Evolutionary conservation across 2,113 vertebrate genomes (phyloP).

Genomic region (Herpailurus yagouaroundi): DNA sequence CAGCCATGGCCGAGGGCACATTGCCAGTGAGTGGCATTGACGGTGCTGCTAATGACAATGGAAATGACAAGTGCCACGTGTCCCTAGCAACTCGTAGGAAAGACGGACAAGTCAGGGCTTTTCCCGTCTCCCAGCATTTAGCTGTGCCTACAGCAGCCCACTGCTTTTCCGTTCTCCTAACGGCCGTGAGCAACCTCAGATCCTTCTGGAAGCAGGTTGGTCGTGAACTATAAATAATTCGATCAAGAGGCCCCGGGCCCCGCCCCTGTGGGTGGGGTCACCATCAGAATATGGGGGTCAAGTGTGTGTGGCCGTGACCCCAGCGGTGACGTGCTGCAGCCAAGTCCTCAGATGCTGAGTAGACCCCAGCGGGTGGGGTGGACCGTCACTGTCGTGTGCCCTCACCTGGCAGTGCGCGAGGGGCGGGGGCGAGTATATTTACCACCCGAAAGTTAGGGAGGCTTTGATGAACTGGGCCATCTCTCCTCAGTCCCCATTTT

Average conservation of each 20-base stretch:
- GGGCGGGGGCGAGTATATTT: not conserved
- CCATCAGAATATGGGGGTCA: rapidly evolving
- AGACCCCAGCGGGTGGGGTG: not conserved
- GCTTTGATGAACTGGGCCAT: conserved; percentile 84
- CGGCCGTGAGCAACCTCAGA: not conserved
- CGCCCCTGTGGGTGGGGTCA: no score
- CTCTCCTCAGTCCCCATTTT: conserved; percentile 86
- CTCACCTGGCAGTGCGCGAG: not conserved
- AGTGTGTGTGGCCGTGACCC: rapidly evolving
- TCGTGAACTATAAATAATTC: not conserved
- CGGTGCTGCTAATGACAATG: rapidly evolving
- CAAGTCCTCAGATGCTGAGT: not conserved
- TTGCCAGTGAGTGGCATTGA: not conserved
- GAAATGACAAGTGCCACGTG: rapidly evolving
- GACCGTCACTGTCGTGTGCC: rapidly evolving
- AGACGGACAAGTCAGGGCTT: not conserved
- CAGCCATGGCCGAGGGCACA: rapidly evolving
- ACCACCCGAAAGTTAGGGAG: conserved; percentile 63
- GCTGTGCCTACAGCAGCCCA: rapidly evolving
- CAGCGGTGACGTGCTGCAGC: not conserved
- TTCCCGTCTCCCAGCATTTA: not conserved
- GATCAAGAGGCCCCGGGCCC: not conserved
- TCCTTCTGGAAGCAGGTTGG: not conserved
- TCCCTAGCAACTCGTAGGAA: rapidly evolving
- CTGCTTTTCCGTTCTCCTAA: not conserved